phyloP scores from a whole-genome alignment of 2,113 vertebrate species.

The Poeciliopsis retropinna region DNA sequence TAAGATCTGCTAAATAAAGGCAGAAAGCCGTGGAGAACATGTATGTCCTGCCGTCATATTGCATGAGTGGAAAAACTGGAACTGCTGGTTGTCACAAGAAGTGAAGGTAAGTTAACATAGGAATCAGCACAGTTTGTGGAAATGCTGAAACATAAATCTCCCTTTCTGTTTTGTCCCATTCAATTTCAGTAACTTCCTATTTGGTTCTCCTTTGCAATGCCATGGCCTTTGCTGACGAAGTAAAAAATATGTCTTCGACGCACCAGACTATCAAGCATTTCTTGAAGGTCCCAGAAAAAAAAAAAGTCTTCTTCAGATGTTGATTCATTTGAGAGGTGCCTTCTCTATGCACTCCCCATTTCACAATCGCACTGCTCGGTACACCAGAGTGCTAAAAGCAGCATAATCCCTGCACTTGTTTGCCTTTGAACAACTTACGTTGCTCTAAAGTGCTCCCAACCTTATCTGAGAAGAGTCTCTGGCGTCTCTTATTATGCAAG shows the following conservation, averaged over 20 bases:
- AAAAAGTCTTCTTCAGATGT: constrained; percentile 37
- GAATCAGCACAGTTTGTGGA: constrained; percentile 2
- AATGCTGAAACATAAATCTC: constrained; percentile 18
- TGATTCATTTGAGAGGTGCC: constrained; percentile 59
- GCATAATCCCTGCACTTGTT: constrained; percentile 76
- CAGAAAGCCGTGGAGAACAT: constrained; percentile 1
- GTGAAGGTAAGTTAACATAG: constrained; percentile 44
- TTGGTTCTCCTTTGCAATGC: constrained; percentile 1
- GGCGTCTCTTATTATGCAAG: constrained; percentile 74
- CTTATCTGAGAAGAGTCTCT: constrained; percentile 75
- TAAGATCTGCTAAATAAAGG: constrained; percentile 22
- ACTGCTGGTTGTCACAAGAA: constrained; percentile 30
- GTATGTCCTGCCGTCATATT: constrained; percentile 13
- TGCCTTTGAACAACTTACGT: constrained; percentile 71
- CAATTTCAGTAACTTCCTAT: not conserved
- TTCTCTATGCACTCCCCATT: constrained; percentile 44
- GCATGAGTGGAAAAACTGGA: constrained; percentile 27
- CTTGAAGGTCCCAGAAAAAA: constrained; percentile 21
- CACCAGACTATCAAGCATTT: constrained; percentile 47
- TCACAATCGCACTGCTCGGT: constrained; percentile 64
- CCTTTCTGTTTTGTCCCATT: not conserved
- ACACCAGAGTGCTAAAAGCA: constrained; percentile 70
- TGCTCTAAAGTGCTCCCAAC: constrained; percentile 73
- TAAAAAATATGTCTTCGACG: constrained; percentile 51
- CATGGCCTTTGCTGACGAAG: constrained; percentile 16